These are phyloP conservation scores for Sardina pilchardus DNA, from an alignment of 2,113 vertebrate genomes.

Conservation along the genomic window DNA sequence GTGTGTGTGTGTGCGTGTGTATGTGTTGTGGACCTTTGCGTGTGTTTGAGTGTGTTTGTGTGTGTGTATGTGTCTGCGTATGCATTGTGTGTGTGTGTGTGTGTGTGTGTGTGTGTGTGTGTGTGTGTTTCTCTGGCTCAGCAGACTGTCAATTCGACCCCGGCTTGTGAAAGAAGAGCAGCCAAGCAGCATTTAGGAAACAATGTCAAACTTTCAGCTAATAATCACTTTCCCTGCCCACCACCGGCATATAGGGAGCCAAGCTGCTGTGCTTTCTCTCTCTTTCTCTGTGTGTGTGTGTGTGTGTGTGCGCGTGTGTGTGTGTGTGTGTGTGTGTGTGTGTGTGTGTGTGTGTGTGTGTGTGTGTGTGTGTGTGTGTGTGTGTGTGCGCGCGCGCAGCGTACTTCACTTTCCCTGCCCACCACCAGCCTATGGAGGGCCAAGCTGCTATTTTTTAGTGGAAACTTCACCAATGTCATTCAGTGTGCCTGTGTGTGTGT, in stretches of 20 bases:
- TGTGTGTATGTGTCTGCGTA: neutral
- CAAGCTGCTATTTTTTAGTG: too few relatives aligned
- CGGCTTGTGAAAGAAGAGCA: neutral
- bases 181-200: neutral
- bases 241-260: neutral
- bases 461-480: too few relatives aligned
- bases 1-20: neutral
- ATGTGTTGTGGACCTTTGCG: too few relatives aligned
- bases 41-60: too few relatives aligned
- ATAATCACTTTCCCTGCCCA: neutral
- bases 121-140: neutral
- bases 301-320: neutral
- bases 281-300: too few relatives aligned
- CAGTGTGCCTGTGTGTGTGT: too few relatives aligned
- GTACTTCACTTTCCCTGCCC: too few relatives aligned
- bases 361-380: neutral
- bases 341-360: neutral
- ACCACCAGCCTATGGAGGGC: too few relatives aligned
- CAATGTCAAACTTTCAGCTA: neutral
- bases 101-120: too few relatives aligned
- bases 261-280: neutral
- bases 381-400: too few relatives aligned
- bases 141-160: neutral
- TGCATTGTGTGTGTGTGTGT: too few relatives aligned
- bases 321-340: neutral